Conservation (phyloP, 2,113 vertebrate genomes). For the Thymallus thymallus region DNA sequence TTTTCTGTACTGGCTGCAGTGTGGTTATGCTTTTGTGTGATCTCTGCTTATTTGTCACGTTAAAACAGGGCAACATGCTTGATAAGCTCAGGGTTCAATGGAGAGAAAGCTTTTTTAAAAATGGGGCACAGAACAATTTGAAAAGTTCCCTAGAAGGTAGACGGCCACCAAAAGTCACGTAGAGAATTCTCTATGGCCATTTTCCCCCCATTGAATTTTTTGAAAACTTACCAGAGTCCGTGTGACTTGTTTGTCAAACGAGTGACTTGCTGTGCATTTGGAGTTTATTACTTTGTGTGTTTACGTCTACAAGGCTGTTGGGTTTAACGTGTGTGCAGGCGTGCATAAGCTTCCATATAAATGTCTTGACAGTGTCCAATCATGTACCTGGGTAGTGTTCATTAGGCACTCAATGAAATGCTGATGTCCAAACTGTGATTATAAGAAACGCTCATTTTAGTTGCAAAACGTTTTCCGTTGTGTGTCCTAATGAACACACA, state of each 20-base stretch:
- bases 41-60: not conserved
- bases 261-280: not conserved
- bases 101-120: not conserved
- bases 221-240: not conserved
- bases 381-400: not conserved
- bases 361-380: not conserved
- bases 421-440: too few relatives aligned
- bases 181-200: not conserved
- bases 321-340: not conserved
- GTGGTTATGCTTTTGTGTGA: conserved; percentile 2
- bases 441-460: too few relatives aligned
- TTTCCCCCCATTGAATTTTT: conserved; percentile 6
- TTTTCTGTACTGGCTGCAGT: conserved; percentile 5
- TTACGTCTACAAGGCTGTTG: not conserved
- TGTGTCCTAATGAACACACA: too few relatives aligned
- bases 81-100: conserved; percentile 2
- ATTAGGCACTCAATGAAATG: too few relatives aligned
- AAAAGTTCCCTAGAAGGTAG: not conserved
- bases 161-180: not conserved
- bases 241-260: not conserved
- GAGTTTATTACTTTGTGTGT: not conserved
- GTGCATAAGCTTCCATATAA: not conserved
- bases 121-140: not conserved
- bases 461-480: too few relatives aligned
- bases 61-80: not conserved